Percentiles rank a stretch among this genome's conserved stretches.
phyloP scores from a whole-genome alignment of 2,113 vertebrate species.

The Pterocles burchelli region DNA sequence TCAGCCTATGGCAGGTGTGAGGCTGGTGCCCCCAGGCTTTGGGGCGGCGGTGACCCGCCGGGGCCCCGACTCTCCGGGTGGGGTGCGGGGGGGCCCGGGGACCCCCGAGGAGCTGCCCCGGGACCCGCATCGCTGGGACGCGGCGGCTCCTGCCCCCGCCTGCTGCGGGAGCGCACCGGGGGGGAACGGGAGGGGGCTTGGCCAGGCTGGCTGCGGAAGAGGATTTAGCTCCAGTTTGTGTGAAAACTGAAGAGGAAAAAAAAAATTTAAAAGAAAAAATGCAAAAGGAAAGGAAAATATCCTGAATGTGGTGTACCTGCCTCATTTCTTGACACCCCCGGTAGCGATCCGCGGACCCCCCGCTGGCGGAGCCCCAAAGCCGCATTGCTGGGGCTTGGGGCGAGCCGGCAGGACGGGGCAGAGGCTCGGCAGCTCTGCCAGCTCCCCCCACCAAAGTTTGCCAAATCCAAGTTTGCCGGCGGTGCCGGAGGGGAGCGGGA shows the following conservation, averaged over 20 bases:
- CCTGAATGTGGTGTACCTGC: neutral
- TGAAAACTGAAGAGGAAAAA: neutral
- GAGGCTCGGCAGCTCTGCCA: conserved; percentile 54
- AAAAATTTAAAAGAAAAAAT: too few species aligned
- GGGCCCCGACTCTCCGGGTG: neutral
- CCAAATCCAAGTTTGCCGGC: neutral
- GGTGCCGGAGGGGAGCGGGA: neutral
- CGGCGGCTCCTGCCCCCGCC: neutral
- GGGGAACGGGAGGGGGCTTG: neutral
- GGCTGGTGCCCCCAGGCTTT: neutral
- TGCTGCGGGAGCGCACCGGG: neutral
- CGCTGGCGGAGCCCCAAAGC: conserved; percentile 73
- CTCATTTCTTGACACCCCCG: conserved; percentile 19
- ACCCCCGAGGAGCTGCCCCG: neutral
- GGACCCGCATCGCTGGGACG: neutral
- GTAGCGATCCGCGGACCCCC: conserved; percentile 60
- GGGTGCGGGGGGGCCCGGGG: too few species aligned
- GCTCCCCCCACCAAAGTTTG: conserved; percentile 43
- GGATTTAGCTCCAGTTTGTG: neutral
- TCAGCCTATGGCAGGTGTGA: neutral
- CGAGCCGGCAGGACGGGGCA: conserved; percentile 19
- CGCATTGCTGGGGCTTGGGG: conserved; percentile 66
- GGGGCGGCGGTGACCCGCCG: neutral
- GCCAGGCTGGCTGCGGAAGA: rapidly evolving
- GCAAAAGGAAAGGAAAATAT: neutral